phyloP scores from a whole-genome alignment of 2,113 vertebrate species.

The Condylura cristata region DNA sequence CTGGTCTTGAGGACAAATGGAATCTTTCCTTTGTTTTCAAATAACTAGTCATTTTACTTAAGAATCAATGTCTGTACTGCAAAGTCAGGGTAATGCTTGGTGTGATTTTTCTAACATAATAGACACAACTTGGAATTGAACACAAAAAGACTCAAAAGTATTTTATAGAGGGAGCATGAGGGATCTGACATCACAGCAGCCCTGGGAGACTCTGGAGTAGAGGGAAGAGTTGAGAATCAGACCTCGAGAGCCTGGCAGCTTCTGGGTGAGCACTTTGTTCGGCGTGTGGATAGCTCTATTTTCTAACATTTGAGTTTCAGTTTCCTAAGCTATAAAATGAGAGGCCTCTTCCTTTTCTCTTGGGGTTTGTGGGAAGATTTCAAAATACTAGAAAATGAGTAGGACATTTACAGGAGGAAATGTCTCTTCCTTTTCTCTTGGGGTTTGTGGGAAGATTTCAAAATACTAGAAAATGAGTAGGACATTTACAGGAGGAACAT shows the following conservation, averaged over 20 bases:
- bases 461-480: not conserved
- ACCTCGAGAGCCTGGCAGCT: not conserved
- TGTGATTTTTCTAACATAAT: slow-evolving; percentile 47
- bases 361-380: not conserved
- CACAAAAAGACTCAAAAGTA: not conserved
- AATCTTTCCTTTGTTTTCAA: slow-evolving; percentile 26
- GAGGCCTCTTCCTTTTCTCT: not conserved
- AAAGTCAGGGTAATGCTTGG: not conserved
- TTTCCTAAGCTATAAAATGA: not conserved
- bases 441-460: not conserved
- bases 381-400: not conserved
- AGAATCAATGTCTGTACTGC: slow-evolving; percentile 55
- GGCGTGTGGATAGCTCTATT: not conserved
- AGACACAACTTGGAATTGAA: slow-evolving; percentile 10
- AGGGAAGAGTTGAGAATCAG: not conserved
- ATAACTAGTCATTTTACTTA: slow-evolving; percentile 47
- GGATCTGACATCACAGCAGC: not conserved
- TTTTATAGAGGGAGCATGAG: not conserved
- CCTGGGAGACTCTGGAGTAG: not conserved
- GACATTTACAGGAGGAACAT: not conserved
- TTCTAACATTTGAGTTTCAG: not conserved
- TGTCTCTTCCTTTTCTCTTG: not conserved
- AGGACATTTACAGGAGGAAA: not conserved
- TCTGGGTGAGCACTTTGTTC: not conserved
- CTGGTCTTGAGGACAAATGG: slow-evolving; percentile 43